phyloP scores from a whole-genome alignment of 2,888 invertebrate genomes.

The Oscheius myriophilus region DNA sequence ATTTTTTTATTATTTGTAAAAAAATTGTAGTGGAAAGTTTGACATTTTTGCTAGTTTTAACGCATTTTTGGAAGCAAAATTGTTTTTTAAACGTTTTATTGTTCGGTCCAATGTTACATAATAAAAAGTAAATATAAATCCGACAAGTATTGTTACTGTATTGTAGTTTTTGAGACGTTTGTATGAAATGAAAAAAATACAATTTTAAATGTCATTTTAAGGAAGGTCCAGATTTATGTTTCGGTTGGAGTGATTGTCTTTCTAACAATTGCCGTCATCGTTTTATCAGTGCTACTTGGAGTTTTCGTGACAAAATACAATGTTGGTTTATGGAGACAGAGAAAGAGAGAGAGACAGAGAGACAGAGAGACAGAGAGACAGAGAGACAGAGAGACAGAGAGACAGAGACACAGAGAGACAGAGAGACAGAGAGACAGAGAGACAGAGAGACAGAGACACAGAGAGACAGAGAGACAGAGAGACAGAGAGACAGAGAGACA shows the following conservation, averaged over 20 bases:
- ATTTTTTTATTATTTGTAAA: too few species aligned
- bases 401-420: too few species aligned
- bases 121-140: too few species aligned
- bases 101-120: too few species aligned
- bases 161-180: too few species aligned
- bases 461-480: too few species aligned
- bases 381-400: not conserved
- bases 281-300: constrained; percentile 12
- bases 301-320: constrained; percentile 18
- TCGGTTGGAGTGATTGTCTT: not conserved
- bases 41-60: too few species aligned
- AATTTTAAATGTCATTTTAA: not conserved
- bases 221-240: not conserved
- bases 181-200: not conserved
- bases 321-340: not conserved
- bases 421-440: not conserved
- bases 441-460: not conserved
- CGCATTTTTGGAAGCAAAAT: too few species aligned
- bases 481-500: not conserved
- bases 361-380: not conserved
- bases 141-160: too few species aligned
- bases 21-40: too few species aligned
- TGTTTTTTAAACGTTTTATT: too few species aligned
- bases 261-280: not conserved
- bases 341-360: too few species aligned